Conservation (phyloP, 2,797 vertebrate genomes). For the Vultur gryphus region DNA sequence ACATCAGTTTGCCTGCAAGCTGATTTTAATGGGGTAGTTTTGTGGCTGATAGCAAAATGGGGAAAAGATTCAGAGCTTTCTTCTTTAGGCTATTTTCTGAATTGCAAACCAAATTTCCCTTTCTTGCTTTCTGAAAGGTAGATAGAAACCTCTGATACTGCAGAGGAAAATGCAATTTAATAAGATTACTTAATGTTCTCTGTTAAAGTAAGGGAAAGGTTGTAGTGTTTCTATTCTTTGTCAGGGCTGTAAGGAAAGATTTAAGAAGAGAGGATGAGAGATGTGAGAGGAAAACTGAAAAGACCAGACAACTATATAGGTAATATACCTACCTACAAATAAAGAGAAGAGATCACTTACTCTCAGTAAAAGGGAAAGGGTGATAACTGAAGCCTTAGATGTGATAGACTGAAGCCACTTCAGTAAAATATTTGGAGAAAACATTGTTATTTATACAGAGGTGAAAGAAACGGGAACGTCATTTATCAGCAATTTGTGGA, state of each 20-base stretch:
- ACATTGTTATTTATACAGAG: neutral
- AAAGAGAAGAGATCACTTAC: neutral
- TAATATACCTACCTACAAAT: neutral
- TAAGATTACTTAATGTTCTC: neutral
- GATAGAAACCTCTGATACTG: neutral
- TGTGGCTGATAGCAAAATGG: neutral
- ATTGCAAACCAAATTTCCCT: neutral
- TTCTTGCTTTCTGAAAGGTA: neutral
- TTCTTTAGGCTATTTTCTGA: neutral
- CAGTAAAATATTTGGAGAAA: neutral
- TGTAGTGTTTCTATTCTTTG: neutral
- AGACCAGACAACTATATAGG: neutral
- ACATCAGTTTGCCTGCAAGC: conserved; percentile 10
- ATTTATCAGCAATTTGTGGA: neutral
- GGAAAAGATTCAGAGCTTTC: neutral
- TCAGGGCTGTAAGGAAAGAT: neutral
- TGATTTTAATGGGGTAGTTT: conserved; percentile 28
- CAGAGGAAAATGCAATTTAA: neutral
- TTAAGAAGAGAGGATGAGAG: neutral
- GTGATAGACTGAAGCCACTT: neutral
- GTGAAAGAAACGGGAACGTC: neutral
- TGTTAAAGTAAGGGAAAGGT: neutral
- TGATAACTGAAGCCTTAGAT: neutral
- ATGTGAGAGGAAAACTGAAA: neutral
- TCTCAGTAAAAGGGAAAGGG: neutral